A percentile compares a stretch with the other conserved stretches of the same genome.
These are phyloP conservation scores for Helleia helle DNA, from an alignment of 2,888 invertebrate genomes.

Conservation along the genomic window DNA sequence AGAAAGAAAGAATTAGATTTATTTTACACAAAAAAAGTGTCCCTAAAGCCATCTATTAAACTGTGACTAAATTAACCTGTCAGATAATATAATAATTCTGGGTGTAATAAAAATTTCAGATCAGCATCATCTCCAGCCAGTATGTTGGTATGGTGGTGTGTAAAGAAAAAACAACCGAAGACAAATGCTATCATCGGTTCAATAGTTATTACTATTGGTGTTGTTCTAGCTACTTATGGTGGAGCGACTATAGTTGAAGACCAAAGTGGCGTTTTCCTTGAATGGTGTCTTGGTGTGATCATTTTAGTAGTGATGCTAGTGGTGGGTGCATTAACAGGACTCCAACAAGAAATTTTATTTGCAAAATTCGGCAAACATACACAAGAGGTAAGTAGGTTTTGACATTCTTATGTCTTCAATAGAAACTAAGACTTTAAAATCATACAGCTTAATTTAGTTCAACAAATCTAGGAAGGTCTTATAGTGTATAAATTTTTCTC, in stretches of 20 bases:
- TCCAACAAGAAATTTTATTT: slow-evolving; percentile 59
- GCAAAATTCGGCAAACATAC: slow-evolving; percentile 59
- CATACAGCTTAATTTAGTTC: too few relatives aligned
- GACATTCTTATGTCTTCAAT: too few relatives aligned
- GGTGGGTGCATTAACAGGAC: slow-evolving; percentile 55
- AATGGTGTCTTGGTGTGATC: slow-evolving; percentile 55
- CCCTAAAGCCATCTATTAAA: too few relatives aligned
- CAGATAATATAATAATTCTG: too few relatives aligned
- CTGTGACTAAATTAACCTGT: too few relatives aligned
- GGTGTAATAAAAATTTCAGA: slow-evolving; percentile 29
- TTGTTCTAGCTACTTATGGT: slow-evolving; percentile 54
- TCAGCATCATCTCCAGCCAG: slow-evolving; percentile 63
- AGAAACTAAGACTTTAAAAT: too few relatives aligned
- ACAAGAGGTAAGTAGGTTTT: slow-evolving; percentile 58
- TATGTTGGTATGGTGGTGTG: slow-evolving; percentile 55
- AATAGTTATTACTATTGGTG: slow-evolving; percentile 49
- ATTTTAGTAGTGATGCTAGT: slow-evolving; percentile 47
- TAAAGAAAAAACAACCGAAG: slow-evolving; percentile 45
- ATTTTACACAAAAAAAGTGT: too few relatives aligned
- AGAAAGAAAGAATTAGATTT: too few relatives aligned
- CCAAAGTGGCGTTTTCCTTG: slow-evolving; percentile 39
- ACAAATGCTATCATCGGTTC: slow-evolving; percentile 48
- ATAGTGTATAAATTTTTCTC: too few relatives aligned
- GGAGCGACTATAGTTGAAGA: slow-evolving; percentile 46
- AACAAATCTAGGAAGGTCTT: too few relatives aligned